Conservation (phyloP, 1,140 invertebrate genomes). For the Leucophenga varia region DNA sequence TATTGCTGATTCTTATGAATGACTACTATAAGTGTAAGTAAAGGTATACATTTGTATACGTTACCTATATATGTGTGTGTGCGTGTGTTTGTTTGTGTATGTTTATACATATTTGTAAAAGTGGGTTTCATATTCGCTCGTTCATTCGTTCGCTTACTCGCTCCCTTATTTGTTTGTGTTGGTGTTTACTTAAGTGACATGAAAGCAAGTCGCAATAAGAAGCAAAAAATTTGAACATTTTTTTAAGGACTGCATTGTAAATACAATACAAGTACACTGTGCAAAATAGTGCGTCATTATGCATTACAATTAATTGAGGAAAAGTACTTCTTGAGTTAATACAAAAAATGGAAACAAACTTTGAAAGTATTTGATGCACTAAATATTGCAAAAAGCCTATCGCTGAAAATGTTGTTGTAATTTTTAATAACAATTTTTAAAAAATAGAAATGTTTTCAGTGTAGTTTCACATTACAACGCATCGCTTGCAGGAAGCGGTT, state of each 20-base stretch:
- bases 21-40: conserved; percentile 2
- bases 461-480: not conserved
- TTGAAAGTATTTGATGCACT: conserved; percentile 2
- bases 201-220: conserved; percentile 8
- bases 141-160: too few relatives aligned
- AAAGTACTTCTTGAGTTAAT: too few relatives aligned
- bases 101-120: conserved; percentile 11
- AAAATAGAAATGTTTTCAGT: too few relatives aligned
- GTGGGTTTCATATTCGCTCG: too few relatives aligned
- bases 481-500: conserved; percentile 18
- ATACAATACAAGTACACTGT: conserved; percentile 21
- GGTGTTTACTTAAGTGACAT: conserved; percentile 40
- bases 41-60: too few relatives aligned
- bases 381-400: conserved; percentile 1
- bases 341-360: too few relatives aligned
- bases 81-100: conserved; percentile 11
- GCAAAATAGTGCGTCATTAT: conserved; percentile 13
- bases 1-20: too few relatives aligned
- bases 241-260: too few relatives aligned
- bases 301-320: too few relatives aligned
- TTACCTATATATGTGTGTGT: not conserved
- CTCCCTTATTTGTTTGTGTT: conserved; percentile 29
- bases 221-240: conserved; percentile 28
- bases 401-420: too few relatives aligned
- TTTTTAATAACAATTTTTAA: too few relatives aligned